phyloP scores from a whole-genome alignment of 2,113 vertebrate genomes.

The Lycocorax pyrrhopterus region DNA sequence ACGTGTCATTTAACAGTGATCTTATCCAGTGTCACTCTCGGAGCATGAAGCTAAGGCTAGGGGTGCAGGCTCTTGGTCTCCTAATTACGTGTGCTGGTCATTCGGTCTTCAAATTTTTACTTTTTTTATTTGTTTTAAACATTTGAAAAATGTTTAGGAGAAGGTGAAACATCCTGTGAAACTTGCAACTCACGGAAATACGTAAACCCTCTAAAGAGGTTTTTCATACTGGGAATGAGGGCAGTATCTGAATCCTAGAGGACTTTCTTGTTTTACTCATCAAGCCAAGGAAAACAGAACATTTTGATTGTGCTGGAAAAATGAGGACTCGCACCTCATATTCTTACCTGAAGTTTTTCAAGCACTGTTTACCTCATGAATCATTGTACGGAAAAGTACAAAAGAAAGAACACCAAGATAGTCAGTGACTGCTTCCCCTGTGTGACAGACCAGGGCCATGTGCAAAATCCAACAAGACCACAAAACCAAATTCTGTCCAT shows the following conservation, averaged over 20 bases:
- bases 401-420: rapidly evolving
- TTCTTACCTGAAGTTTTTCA: neutral
- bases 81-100: neutral
- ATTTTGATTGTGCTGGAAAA: neutral
- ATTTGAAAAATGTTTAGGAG: neutral
- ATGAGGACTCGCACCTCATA: neutral
- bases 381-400: neutral
- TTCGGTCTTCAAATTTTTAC: neutral
- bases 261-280: neutral
- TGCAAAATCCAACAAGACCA: neutral
- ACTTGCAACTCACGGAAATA: neutral
- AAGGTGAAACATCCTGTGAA: neutral
- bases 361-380: neutral
- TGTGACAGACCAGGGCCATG: neutral
- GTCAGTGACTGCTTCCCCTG: rapidly evolving
- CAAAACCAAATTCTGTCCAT: neutral
- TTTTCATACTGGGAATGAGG: neutral
- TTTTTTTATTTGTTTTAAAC: neutral
- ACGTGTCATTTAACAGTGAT: neutral
- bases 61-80: neutral
- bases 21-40: neutral
- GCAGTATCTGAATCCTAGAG: neutral
- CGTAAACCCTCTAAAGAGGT: neutral
- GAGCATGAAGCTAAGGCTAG: neutral
- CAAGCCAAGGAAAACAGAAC: neutral